Conservation (phyloP, 2,113 vertebrate species). For the Ceratotherium simum region DNA sequence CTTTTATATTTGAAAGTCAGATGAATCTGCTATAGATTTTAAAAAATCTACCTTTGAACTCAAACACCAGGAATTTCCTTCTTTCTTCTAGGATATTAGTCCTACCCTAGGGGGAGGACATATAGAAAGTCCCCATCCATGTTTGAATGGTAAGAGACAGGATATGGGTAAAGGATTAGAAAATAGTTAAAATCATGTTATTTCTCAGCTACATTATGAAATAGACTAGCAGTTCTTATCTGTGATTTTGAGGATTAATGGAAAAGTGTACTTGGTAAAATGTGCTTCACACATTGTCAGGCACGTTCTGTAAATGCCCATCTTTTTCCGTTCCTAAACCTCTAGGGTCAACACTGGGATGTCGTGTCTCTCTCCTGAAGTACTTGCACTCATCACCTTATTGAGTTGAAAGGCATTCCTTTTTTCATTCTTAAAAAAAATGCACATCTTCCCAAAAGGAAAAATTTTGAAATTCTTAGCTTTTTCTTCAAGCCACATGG, state of each 20-base stretch:
- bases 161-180: not conserved
- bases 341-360: not conserved
- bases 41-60: not conserved
- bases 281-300: not conserved
- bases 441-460: not conserved
- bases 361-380: not conserved
- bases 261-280: not conserved
- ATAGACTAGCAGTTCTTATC: not conserved
- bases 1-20: slow-evolving; percentile 17
- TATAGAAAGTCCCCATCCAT: not conserved
- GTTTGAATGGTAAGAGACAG: not conserved
- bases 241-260: not conserved
- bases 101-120: not conserved
- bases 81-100: not conserved
- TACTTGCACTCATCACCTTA: not conserved
- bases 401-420: not conserved
- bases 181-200: slow-evolving; percentile 3
- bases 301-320: not conserved
- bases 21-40: not conserved
- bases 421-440: not conserved
- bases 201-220: slow-evolving; percentile 27
- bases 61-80: slow-evolving; percentile 23
- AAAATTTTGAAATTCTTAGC: not conserved
- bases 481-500: slow-evolving; percentile 31
- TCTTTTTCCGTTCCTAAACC: not conserved